phyloP scores from a whole-genome alignment of 2,797 vertebrate genomes.

The Amphiprion clarkii region DNA sequence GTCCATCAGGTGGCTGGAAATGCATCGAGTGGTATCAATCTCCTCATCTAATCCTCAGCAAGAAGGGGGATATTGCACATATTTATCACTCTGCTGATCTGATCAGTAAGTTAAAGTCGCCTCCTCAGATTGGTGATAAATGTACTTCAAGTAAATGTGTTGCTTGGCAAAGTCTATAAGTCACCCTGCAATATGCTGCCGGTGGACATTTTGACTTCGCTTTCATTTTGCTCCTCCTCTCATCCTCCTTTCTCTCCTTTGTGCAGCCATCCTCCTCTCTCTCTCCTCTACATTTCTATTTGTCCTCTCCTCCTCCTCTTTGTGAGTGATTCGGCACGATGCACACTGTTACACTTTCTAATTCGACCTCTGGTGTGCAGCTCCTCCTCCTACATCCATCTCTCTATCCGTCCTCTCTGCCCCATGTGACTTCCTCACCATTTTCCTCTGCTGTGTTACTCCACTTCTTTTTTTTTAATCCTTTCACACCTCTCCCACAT shows the following conservation, averaged over 20 bases:
- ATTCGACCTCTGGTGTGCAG: conserved; percentile 40
- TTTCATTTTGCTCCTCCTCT: background rate
- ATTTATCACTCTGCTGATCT: background rate
- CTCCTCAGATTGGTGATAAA: background rate
- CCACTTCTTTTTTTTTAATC: conserved; percentile 1
- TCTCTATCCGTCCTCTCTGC: background rate
- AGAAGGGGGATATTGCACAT: background rate
- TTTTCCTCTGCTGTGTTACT: conserved; percentile 6
- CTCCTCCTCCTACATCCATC: conserved; percentile 6
- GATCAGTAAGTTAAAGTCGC: background rate
- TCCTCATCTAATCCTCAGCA: background rate
- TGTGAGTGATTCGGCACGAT: conserved; percentile 29
- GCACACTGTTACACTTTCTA: conserved; percentile 30
- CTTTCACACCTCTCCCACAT: conserved; percentile 11
- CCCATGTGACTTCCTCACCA: conserved; percentile 8
- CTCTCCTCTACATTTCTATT: background rate
- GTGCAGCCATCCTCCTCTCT: background rate
- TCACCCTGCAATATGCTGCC: background rate
- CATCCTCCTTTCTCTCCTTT: background rate
- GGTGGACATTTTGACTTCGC: background rate
- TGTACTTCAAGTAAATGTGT: background rate
- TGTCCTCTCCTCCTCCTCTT: conserved; percentile 24
- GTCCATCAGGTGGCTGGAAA: background rate
- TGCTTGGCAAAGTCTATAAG: background rate
- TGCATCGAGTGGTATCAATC: background rate